Evolutionary conservation across 1,140 invertebrate species (phyloP).

Genomic region (Atopsyche davidsoni): DNA sequence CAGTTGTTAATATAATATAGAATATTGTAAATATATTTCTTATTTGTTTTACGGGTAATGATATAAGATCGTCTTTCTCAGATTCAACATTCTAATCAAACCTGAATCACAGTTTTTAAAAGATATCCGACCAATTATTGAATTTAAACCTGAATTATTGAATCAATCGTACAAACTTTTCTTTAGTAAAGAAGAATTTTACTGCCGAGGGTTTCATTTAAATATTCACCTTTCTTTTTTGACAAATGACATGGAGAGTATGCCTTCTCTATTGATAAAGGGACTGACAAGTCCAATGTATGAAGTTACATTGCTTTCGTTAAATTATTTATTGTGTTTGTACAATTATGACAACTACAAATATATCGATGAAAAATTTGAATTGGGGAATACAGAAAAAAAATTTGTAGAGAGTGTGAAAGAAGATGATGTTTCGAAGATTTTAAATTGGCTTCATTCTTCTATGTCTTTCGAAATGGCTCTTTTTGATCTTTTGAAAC

Average conservation of each 20-base stretch:
- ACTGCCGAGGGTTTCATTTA: slow-evolving; percentile 13
- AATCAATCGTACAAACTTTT: slow-evolving; percentile 6
- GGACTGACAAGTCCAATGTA: slow-evolving; percentile 12
- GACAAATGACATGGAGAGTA: background rate
- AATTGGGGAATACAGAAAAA: slow-evolving; percentile 21
- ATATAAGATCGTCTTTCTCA: too few relatives aligned
- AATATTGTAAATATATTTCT: background rate
- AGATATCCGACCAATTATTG: background rate
- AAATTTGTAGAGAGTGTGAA: slow-evolving; percentile 25
- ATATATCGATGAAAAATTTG: slow-evolving; percentile 29
- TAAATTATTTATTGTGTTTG: slow-evolving; percentile 35
- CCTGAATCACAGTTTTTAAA: slow-evolving; percentile 4
- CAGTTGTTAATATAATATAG: background rate
- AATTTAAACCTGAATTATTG: slow-evolving; percentile 1
- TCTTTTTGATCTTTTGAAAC: slow-evolving; percentile 7
- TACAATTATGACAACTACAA: slow-evolving; percentile 25
- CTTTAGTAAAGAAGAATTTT: slow-evolving; percentile 20
- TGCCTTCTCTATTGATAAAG: slow-evolving; percentile 6
- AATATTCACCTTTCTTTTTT: slow-evolving; percentile 12
- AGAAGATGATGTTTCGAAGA: slow-evolving; percentile 30
- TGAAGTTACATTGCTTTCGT: slow-evolving; percentile 9
- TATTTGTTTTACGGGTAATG: background rate
- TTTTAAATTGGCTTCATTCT: slow-evolving; percentile 1
- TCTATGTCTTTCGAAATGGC: background rate
- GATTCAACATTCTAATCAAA: background rate